A percentile compares a stretch with the other conserved stretches of the same genome.
phyloP scores from a whole-genome alignment of 2,888 invertebrate species.

The Aphelenchoides bicaudatus region DNA sequence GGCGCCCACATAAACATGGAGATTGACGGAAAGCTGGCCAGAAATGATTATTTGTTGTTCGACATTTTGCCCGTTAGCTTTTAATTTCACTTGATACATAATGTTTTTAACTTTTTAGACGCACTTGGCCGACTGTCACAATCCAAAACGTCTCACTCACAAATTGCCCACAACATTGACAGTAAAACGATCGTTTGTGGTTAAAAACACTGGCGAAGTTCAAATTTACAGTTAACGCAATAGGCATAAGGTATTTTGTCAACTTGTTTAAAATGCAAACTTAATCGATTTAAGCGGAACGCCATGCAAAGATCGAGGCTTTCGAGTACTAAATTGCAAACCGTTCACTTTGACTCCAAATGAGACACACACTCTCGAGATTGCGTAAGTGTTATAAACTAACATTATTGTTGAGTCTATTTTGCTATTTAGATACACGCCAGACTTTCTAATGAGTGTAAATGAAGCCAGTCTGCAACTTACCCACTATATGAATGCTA shows the following conservation, averaged over 20 bases:
- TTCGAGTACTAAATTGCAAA: conserved; percentile 73
- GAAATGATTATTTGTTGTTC: conserved; percentile 71
- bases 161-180: conserved; percentile 69
- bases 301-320: conserved; percentile 66
- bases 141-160: conserved; percentile 59
- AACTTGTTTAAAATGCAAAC: conserved; percentile 58
- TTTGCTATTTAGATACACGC: conserved; percentile 69
- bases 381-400: conserved; percentile 66
- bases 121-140: conserved; percentile 69
- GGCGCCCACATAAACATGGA: conserved; percentile 82
- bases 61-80: no score
- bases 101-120: no score
- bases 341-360: conserved; percentile 73
- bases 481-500: conserved; percentile 60
- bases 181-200: conserved; percentile 76
- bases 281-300: conserved; percentile 69
- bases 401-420: conserved; percentile 11
- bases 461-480: conserved; percentile 67
- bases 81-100: no score
- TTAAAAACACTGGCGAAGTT: conserved; percentile 82
- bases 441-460: conserved; percentile 78
- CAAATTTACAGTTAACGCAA: no score
- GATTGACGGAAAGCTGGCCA: conserved; percentile 59
- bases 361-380: conserved; percentile 74
- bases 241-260: no score